Evolutionary conservation across 2,113 vertebrate genomes (phyloP).

Genomic region (Ameiurus melas): DNA sequence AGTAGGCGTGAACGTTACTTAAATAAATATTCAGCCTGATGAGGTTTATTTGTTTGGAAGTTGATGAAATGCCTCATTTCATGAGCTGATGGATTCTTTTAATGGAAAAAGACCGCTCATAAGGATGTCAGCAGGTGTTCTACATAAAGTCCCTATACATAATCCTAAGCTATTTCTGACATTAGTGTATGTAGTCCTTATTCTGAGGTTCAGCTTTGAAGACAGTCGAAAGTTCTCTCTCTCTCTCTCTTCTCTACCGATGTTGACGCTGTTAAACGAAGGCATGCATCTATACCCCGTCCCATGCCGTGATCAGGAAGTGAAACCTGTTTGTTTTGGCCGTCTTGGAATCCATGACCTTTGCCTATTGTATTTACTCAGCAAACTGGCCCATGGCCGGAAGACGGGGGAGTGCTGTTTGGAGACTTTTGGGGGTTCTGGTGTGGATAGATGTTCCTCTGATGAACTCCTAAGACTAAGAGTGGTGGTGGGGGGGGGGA

Average conservation of each 20-base stretch:
- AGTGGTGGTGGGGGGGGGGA: neutral
- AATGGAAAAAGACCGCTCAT: neutral
- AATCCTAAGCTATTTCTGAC: neutral
- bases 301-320: conserved; percentile 56
- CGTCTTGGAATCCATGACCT: conserved; percentile 63
- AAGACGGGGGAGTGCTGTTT: conserved; percentile 22
- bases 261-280: conserved; percentile 14
- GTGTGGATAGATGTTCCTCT: conserved; percentile 24
- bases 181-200: neutral
- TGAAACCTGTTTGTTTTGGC: conserved; percentile 72
- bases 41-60: conserved; percentile 45
- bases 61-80: neutral
- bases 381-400: conserved; percentile 55
- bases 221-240: neutral
- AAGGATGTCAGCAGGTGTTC: neutral
- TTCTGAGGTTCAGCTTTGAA: neutral
- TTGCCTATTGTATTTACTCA: conserved; percentile 63
- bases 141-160: neutral
- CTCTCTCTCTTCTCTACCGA: neutral
- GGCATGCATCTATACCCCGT: conserved; percentile 39
- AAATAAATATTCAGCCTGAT: conserved; percentile 55
- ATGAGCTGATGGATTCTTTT: neutral
- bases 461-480: conserved; percentile 12
- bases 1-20: conserved; percentile 50
- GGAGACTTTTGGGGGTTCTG: conserved; percentile 14